Base-by-base conservation (phyloP, 64 coral and sea anemone species). In the Montipora foliosa region DNA sequence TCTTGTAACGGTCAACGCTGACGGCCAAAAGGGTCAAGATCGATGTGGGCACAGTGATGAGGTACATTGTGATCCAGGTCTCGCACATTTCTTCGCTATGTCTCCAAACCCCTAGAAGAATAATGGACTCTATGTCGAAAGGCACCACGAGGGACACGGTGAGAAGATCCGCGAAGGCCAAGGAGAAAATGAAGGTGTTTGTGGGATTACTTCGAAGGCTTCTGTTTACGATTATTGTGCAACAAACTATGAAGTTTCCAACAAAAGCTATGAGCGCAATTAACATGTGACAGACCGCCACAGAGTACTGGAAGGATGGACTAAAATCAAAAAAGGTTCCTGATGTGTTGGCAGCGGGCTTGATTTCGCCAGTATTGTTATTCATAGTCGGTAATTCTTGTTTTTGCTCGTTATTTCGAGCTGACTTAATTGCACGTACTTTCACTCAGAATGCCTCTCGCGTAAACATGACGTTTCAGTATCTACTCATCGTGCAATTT, bases 51-150 rank as follows among this genome's bases (percentile, higher is more conserved):
- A 22, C 22, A 22, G 22, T 22, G 22, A 22, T 22, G 22, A 22
- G 22, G 22, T 22, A 97, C 15, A 89, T 48, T 37, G 96, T 92
- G 37, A 83, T 84, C 96, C 96, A 97, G 22, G 91, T 84, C 4
- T 49, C 6, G 51, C 96, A 97, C 77, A 95, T 90, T 8, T 84
- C 64, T 16, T 97, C 96, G 0, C 93, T 92, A 12, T 95, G 89
- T 0, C 29, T 69, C 96, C 96, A 97, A 37, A 17, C 25, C 76
- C 72, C 89, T 15, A 49, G 7, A 3, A 83, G 91, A 14, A 84
- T 52, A 46, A 89, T 76, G 11, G 50, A 81, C 37, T 97, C 92
- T 5, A 97, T 67, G 68, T 97, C 96, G 51, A 97, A 95, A 5
- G 79, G 78, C 29, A 93, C 77, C 3, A 60, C 83, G 1, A 93